phyloP scores from a whole-genome alignment of 2,888 invertebrate species.

The Sturmia bella region DNA sequence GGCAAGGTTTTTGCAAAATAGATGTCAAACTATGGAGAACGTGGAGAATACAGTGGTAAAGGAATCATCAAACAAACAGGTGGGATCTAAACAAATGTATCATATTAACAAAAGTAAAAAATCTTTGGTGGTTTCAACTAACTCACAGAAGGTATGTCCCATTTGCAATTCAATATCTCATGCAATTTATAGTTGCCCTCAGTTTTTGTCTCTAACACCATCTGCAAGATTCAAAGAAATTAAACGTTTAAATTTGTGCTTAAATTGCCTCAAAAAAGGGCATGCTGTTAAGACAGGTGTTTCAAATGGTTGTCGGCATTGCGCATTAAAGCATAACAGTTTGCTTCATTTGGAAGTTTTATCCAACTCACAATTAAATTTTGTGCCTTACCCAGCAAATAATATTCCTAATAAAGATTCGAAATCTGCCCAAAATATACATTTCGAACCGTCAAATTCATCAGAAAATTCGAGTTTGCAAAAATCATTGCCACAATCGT shows the following conservation, averaged over 20 bases:
- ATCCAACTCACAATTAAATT: too few species aligned
- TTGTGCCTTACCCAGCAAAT: not conserved
- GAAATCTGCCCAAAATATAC: too few species aligned
- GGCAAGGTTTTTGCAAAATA: too few species aligned
- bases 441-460: constrained; percentile 9
- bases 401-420: not conserved
- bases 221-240: constrained; percentile 41
- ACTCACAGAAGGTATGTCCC: constrained; percentile 32
- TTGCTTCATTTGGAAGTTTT: not conserved
- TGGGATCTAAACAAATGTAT: constrained; percentile 43
- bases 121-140: constrained; percentile 29
- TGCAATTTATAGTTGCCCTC: constrained; percentile 32
- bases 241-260: constrained; percentile 41
- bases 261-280: constrained; percentile 35
- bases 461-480: not conserved
- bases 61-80: too few species aligned
- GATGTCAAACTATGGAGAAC: too few species aligned
- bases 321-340: constrained; percentile 28
- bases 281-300: constrained; percentile 14
- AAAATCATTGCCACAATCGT: not conserved
- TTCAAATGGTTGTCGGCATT: constrained; percentile 25
- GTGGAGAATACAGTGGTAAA: too few species aligned
- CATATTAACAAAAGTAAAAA: constrained; percentile 18
- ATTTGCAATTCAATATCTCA: constrained; percentile 38
- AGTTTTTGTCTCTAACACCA: constrained; percentile 25